Evolutionary conservation across 2,888 invertebrate species (phyloP).

Genomic region (Anaspis maculata): DNA sequence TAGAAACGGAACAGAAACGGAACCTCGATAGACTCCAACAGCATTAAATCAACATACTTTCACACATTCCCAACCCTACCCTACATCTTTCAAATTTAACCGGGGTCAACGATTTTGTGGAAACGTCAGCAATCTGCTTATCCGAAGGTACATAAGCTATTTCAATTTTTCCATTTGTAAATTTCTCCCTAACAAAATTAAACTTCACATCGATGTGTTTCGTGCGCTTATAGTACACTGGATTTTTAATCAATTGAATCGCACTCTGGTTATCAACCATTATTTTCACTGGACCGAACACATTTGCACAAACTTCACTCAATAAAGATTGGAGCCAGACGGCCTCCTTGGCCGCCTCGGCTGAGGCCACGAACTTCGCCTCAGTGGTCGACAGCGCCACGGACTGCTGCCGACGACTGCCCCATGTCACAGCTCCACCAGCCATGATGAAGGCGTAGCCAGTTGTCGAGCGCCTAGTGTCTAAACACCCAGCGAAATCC

Average conservation of each 20-base stretch:
- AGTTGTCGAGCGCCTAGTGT: neutral
- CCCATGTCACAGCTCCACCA: constrained; percentile 2
- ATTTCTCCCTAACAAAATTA: constrained; percentile 1
- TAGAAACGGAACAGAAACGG: no score
- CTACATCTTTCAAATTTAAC: no score
- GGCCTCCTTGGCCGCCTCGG: constrained; percentile 16
- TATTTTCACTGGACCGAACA: neutral
- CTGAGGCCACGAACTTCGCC: constrained; percentile 27
- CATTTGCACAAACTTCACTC: constrained; percentile 8
- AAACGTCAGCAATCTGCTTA: no score
- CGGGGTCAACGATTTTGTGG: no score
- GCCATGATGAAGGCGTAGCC: constrained; percentile 1
- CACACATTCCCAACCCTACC: no score
- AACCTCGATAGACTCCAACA: no score
- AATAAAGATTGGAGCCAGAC: constrained; percentile 14
- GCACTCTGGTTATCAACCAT: constrained; percentile 17
- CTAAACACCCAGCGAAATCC: neutral
- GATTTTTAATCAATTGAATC: constrained; percentile 20
- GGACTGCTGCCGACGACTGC: neutral
- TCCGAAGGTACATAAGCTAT: no score
- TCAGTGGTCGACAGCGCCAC: constrained; percentile 20
- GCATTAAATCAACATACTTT: no score
- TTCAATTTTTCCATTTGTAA: neutral
- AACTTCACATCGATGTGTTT: constrained; percentile 18
- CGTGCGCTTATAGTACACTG: constrained; percentile 15